Conservation (phyloP, 2,888 invertebrate genomes). For the Xanthorhoe spadicearia region DNA sequence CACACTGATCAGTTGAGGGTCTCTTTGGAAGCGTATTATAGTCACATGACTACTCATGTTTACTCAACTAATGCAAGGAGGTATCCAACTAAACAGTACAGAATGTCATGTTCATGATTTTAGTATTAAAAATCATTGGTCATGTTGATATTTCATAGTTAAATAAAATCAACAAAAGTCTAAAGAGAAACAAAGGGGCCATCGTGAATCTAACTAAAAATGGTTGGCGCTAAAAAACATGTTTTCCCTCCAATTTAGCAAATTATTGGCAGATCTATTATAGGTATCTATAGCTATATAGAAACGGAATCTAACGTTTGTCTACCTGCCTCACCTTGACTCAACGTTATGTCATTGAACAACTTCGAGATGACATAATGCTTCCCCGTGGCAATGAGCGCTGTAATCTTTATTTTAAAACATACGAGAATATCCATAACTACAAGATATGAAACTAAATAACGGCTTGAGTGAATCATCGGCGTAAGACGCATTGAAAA, state of each 20-base stretch:
- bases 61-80: no score
- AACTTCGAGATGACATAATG: slow-evolving; percentile 47
- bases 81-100: no score
- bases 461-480: slow-evolving; percentile 18
- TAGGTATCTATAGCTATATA: neutral
- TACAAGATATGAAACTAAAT: slow-evolving; percentile 15
- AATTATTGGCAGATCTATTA: neutral
- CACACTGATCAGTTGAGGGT: neutral
- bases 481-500: neutral
- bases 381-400: slow-evolving; percentile 36
- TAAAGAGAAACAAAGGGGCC: no score
- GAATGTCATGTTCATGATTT: no score
- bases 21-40: neutral
- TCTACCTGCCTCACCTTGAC: slow-evolving; percentile 59
- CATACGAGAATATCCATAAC: slow-evolving; percentile 12
- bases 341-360: slow-evolving; percentile 49
- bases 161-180: no score
- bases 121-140: no score
- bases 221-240: neutral
- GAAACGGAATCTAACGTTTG: slow-evolving; percentile 14
- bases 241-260: slow-evolving; percentile 8
- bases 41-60: no score
- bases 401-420: slow-evolving; percentile 38
- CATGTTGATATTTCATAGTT: no score
- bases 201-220: neutral